These are phyloP conservation scores for Origma solitaria DNA, from an alignment of 2,113 vertebrate genomes.

Conservation along the genomic window DNA sequence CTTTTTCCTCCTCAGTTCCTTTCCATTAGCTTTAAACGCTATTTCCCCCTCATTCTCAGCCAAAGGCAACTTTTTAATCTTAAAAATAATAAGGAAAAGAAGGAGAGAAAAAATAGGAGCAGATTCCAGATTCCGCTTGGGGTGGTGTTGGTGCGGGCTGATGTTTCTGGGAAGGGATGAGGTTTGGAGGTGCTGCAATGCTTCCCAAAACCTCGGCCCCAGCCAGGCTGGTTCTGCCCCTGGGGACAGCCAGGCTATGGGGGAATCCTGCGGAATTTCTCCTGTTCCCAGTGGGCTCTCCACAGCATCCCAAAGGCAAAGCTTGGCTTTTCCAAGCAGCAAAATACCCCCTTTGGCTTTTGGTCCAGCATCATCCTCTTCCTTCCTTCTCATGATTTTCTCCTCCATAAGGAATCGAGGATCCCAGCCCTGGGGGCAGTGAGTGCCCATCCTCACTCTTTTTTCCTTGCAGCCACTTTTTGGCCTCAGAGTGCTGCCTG, in stretches of 20 bases:
- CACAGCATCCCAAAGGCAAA: neutral
- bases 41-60: neutral
- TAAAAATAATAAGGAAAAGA: neutral
- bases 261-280: neutral
- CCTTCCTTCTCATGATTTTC: neutral
- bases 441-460: neutral
- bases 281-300: neutral
- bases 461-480: neutral
- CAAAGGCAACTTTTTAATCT: accelerated
- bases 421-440: neutral
- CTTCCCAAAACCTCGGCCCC: neutral
- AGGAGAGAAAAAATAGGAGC: neutral
- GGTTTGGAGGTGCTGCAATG: neutral
- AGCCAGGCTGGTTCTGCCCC: neutral
- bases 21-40: neutral
- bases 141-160: neutral
- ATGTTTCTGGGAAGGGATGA: neutral
- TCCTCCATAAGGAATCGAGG: neutral
- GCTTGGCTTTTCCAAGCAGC: neutral
- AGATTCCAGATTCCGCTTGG: neutral
- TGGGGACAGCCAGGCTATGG: neutral
- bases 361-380: neutral
- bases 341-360: neutral
- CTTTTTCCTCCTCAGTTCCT: neutral
- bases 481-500: neutral